Conservation (phyloP, 1,140 invertebrate species). For the Branchinecta lindahli region DNA sequence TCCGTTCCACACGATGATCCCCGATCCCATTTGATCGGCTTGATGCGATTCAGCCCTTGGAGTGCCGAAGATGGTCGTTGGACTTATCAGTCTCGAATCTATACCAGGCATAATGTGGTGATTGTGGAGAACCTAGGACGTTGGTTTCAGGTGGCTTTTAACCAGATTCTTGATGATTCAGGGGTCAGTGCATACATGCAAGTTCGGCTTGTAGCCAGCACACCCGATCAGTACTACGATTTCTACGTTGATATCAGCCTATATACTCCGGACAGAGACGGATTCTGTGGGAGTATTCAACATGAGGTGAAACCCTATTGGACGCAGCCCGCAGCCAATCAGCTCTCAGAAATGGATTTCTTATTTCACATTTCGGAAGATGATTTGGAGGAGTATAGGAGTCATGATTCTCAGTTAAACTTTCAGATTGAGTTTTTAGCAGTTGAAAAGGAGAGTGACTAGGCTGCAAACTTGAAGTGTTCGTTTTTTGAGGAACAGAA, state of each 20-base stretch:
- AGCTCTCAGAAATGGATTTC: neutral
- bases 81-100: neutral
- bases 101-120: neutral
- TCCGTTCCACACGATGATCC: neutral
- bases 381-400: neutral
- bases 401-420: neutral
- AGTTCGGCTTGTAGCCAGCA: neutral
- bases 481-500: too few relatives aligned
- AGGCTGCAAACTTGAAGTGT: too few relatives aligned
- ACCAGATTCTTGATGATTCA: neutral
- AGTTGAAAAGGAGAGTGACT: neutral
- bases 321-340: neutral
- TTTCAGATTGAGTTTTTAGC: slow-evolving; percentile 3
- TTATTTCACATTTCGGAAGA: neutral
- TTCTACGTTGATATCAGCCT: neutral
- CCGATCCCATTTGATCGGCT: neutral
- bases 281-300: neutral
- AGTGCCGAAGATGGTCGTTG: neutral
- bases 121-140: neutral
- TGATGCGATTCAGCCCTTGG: neutral
- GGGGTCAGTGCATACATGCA: neutral
- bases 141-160: neutral
- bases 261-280: neutral
- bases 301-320: neutral
- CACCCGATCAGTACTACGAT: neutral